Base-by-base conservation (phyloP, 2,888 invertebrate genomes). In the Lapara coniferarum region DNA sequence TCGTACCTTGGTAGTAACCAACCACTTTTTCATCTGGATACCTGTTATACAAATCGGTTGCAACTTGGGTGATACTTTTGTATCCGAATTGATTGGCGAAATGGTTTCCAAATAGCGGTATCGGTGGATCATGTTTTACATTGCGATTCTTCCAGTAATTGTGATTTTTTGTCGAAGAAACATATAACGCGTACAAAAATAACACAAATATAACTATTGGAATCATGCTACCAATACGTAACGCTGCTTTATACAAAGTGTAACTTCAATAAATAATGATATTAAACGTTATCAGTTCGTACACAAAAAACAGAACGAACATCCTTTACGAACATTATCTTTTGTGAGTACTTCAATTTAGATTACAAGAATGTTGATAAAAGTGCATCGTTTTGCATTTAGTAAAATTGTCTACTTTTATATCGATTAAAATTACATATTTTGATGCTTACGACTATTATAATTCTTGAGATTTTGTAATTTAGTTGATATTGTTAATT, bases 11-110 rank as follows among this genome's bases (percentile, higher is more conserved):
- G 71, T 81, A 91, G 68, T 85, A 83, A 3, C 91, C 91, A 8
- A 91, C 83, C 0, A 88, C 85, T 81, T 85, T 89, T 67, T 91
- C 91, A 2, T 83, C 73, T 2, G 86, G 84, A 67, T 85, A 89
- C 68, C 86, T 86, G 0, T 81, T 80, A 72, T 90, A 90, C 5
- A 88, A 69, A 59, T 87, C 83, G 0, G 70, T 75, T 8, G 82
- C 68, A 10, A 86, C 37, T 75, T 83, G 78, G 51, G 74, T 77
- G 0, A 85, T 79, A 63, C 85, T 89, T 74, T 78, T 81, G 4
- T 75, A 67, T 5, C 79, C 85, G 25, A 81, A 75, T 0, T 82
- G 68, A 69, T 87, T 88, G 14, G 69, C 70, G 37, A 82, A 83
- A 52, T 87, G 75, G 67, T 84, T 89, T 3, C 90, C 90, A 68